Percentiles rank a stretch among this genome's conserved stretches.
Conservation (phyloP, 2,888 invertebrate genomes). For the Heteromurus nitidus region DNA sequence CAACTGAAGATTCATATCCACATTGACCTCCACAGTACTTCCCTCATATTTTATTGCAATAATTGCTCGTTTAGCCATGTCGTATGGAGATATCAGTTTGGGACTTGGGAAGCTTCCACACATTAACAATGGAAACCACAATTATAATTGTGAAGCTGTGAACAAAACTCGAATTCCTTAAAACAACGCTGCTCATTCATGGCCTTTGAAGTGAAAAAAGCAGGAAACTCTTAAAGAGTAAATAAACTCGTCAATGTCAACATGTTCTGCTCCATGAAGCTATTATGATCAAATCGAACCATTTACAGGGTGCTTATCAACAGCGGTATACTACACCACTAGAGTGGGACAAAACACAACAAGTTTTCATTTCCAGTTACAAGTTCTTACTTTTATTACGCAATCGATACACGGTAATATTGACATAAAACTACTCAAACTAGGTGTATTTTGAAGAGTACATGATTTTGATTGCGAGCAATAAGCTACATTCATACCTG, state of each 20-base stretch:
- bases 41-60: background rate
- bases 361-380: background rate
- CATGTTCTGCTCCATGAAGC: conserved; percentile 30
- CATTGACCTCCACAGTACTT: conserved; percentile 28
- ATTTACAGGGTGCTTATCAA: too few relatives aligned
- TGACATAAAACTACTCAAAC: background rate
- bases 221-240: conserved; percentile 60
- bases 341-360: too few relatives aligned
- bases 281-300: too few relatives aligned
- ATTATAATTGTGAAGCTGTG: background rate
- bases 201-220: conserved; percentile 47
- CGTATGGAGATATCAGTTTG: too few relatives aligned
- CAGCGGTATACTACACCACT: too few relatives aligned
- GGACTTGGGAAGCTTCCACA: too few relatives aligned
- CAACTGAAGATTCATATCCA: too few relatives aligned
- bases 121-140: too few relatives aligned
- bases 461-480: too few relatives aligned
- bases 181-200: conserved; percentile 24
- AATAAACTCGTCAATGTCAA: conserved; percentile 57
- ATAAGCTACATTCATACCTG: too few relatives aligned
- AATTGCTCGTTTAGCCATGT: background rate
- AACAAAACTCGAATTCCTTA: background rate
- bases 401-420: background rate
- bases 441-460: too few relatives aligned
- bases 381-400: conserved; percentile 18